A percentile compares a stretch with the other conserved stretches of the same genome.
These are phyloP conservation scores for Drosophila carrolli DNA, from an alignment of 1,140 invertebrate species.

Conservation along the genomic window DNA sequence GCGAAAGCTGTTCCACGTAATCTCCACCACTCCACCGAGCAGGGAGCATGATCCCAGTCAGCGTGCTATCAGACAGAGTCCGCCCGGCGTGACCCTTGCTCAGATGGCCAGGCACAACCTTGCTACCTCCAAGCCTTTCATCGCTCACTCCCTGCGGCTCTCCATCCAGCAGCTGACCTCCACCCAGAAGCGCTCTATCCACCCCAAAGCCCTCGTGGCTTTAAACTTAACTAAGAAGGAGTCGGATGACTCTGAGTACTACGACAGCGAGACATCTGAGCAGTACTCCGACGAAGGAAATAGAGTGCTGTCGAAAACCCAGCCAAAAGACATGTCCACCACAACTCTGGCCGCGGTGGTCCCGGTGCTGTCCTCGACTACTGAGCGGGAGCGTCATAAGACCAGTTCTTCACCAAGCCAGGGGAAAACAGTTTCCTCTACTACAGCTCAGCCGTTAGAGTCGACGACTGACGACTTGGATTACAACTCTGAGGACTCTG, in stretches of 20 bases:
- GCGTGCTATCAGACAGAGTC: neutral
- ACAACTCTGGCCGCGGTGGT: conserved; percentile 16
- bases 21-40: conserved; percentile 47
- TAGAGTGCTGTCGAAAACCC: conserved; percentile 7
- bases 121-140: conserved; percentile 62
- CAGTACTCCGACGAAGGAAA: conserved; percentile 47
- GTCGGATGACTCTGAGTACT: conserved; percentile 49
- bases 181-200: conserved; percentile 20
- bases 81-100: conserved; percentile 41
- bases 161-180: conserved; percentile 57
- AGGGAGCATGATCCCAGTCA: conserved; percentile 5
- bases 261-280: conserved; percentile 38
- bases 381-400: conserved; percentile 11
- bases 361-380: neutral
- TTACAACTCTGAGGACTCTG: conserved; percentile 45
- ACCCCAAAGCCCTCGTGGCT: neutral
- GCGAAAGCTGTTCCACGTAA: conserved; percentile 47
- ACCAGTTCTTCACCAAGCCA: conserved; percentile 35
- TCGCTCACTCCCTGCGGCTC: conserved; percentile 54
- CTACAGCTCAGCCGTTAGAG: neutral
- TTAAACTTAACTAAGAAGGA: conserved; percentile 6
- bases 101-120: conserved; percentile 63
- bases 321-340: conserved; percentile 5
- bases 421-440: conserved; percentile 2
- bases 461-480: conserved; percentile 22